Conservation (phyloP, 2,797 vertebrate genomes). For the Podarcis siculus region DNA sequence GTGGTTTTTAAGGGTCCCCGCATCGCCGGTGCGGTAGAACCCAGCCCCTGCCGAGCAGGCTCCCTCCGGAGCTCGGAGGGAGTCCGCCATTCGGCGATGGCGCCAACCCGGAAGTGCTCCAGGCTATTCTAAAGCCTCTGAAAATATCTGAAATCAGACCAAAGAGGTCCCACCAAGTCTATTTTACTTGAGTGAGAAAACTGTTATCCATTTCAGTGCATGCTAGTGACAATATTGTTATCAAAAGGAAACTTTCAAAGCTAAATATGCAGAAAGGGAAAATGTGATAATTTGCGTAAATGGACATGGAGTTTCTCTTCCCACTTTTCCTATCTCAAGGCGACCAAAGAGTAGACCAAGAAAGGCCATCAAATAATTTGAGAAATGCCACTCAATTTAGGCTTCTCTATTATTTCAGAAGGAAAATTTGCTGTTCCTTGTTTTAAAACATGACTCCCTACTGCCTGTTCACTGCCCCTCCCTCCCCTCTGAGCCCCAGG, state of each 20-base stretch:
- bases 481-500: neutral
- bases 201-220: neutral
- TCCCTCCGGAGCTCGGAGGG: no score
- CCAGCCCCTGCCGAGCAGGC: no score
- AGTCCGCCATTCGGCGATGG: no score
- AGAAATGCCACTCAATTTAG: neutral
- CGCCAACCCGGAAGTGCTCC: no score
- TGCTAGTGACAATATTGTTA: neutral
- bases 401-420: conserved; percentile 7
- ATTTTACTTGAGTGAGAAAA: neutral
- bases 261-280: neutral
- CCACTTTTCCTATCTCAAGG: neutral
- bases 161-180: neutral
- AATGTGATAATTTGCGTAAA: neutral
- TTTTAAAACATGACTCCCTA: conserved; percentile 26
- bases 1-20: no score
- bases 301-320: neutral
- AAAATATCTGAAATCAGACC: neutral
- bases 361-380: conserved; percentile 24
- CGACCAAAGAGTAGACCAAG: neutral
- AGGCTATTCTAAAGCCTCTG: neutral
- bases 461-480: neutral
- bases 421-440: conserved; percentile 19
- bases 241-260: neutral
- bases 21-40: no score